Evolutionary conservation across 1,140 invertebrate species (phyloP), one percentile per base, ranked within the genome.

Genomic region (Sminthurides bifidus): DNA sequence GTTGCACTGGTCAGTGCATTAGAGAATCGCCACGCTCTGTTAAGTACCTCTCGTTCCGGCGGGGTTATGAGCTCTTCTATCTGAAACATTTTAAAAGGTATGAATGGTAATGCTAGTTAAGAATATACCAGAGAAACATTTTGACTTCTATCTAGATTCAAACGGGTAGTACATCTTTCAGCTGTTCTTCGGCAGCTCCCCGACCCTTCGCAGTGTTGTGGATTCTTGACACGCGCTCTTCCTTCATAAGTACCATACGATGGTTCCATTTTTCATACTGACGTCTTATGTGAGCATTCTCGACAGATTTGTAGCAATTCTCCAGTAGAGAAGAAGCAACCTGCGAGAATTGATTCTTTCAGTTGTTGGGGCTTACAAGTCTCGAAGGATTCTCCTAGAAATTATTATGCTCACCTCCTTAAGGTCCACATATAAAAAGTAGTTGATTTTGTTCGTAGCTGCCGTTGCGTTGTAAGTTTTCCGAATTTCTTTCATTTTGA

Each of bases 401-500:
- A 35, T 35, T n/a, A 10, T 35, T 10, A 10, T 35, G 33, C 27
- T 54, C 57, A 60, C 62, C 38, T 64, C 52, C 48, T 52, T 44
- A 14, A 61, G 30, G 29, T 66, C 56, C 6, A 66, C 43, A 41
- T 64, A 57, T 38, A 62, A 66, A 5, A 64, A 27, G 31, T 44
- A 64, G 14, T 48, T 40, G 21, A 56, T 40, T 54, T 65, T 64
- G 21, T 56, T 54, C 2, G 54, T 43, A 14, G 58, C 49, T 23
- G 52, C 57, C 19, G 43, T 50, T 3, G 56, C 60, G 15, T 35
- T 50, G 21, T 64, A 57, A 35, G 56, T 55, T 53, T 66, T 66
- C 21, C 60, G 53, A 17, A 66, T 44, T 57, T 66, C 64, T 33
- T 65, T 64, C n/a, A 65, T 45, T 14, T 30, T 19, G 21, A 66